A percentile compares a stretch with the other conserved stretches of the same genome.
Evolutionary conservation across 2,113 vertebrate species (phyloP).

Genomic region (Mesitornis unicolor): DNA sequence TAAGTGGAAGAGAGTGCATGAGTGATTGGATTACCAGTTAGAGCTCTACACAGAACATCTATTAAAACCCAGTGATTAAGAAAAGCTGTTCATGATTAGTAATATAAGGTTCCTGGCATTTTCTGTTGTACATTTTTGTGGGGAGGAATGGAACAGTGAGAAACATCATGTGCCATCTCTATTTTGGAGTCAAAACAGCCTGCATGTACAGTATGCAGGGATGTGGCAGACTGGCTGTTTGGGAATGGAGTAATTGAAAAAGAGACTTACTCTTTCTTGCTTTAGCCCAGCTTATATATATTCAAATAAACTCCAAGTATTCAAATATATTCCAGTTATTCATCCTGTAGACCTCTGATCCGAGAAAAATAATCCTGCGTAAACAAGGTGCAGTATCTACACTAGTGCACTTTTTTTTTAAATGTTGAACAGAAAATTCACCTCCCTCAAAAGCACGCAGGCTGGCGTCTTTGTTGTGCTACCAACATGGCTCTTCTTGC

Average conservation of each 20-base stretch:
- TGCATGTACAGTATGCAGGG: background rate
- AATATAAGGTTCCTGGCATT: background rate
- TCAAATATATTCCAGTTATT: background rate
- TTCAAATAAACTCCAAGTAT: background rate
- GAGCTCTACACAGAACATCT: background rate
- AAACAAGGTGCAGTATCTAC: background rate
- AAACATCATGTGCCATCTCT: background rate
- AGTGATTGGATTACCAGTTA: background rate
- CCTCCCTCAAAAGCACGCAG: background rate
- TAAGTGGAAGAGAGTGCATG: background rate
- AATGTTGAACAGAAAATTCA: background rate
- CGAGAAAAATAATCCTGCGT: background rate
- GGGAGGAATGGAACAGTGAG: background rate
- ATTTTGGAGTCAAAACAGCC: background rate
- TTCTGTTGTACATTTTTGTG: background rate
- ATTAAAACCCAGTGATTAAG: background rate
- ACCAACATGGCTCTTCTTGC: background rate
- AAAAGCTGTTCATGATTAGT: constrained; percentile 29
- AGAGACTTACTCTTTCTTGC: background rate
- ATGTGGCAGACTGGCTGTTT: background rate
- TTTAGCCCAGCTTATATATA: background rate
- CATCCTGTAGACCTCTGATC: background rate
- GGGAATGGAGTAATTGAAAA: background rate
- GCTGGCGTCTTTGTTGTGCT: background rate
- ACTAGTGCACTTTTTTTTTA: background rate